Conservation (phyloP, 2,797 vertebrate species). For the Rhinichthys osculus region DNA sequence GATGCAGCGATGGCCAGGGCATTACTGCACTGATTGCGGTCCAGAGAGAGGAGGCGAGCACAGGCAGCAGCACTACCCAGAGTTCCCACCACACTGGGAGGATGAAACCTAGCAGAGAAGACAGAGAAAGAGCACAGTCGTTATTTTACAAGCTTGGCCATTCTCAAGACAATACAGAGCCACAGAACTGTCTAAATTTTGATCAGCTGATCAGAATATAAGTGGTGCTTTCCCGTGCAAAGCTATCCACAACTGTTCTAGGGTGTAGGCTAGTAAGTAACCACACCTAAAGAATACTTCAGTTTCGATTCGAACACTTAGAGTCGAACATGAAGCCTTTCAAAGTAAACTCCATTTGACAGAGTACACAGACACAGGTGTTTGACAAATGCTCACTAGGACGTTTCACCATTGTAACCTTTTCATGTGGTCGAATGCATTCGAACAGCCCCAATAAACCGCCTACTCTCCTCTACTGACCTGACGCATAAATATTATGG, state of each 20-base stretch:
- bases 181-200: neutral
- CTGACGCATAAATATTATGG: no score
- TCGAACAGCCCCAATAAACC: no score
- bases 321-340: no score
- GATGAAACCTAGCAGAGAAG: slow-evolving; percentile 83
- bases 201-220: neutral
- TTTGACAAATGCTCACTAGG: no score
- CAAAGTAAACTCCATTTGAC: no score
- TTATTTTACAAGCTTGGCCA: neutral
- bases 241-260: neutral
- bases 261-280: neutral
- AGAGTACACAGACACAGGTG: no score
- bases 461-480: no score
- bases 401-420: no score
- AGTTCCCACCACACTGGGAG: slow-evolving; percentile 87
- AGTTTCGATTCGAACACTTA: neutral
- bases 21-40: slow-evolving; percentile 75
- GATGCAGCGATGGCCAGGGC: slow-evolving; percentile 87
- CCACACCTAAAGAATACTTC: neutral
- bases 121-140: neutral
- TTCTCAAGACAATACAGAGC: neutral
- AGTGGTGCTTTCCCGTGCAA: neutral
- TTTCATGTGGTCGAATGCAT: no score
- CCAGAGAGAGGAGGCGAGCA: slow-evolving; percentile 83
- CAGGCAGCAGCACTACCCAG: slow-evolving; percentile 88